phyloP scores from a whole-genome alignment of 2,113 vertebrate genomes.

The Paramisgurnus dabryanus region DNA sequence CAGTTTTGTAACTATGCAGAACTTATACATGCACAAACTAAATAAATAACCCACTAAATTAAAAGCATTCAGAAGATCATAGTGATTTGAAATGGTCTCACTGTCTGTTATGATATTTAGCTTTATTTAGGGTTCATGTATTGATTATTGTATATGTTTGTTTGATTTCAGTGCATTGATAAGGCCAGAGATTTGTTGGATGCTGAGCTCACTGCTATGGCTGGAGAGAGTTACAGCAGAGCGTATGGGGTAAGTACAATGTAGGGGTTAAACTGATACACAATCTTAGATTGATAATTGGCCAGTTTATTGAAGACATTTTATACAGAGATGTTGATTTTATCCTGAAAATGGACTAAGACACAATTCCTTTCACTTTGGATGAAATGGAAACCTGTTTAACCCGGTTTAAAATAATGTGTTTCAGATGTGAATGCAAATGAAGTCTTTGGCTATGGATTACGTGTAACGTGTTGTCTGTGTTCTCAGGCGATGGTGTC shows the following conservation, averaged over 20 bases:
- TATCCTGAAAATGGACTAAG: background rate
- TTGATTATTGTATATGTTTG: background rate
- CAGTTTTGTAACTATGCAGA: no score
- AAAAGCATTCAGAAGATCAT: no score
- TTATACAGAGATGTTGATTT: no score
- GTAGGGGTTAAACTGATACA: background rate
- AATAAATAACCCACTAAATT: no score
- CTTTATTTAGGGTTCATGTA: background rate
- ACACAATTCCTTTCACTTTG: background rate
- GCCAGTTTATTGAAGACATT: no score
- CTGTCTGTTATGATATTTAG: background rate
- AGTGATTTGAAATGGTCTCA: background rate
- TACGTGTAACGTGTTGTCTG: background rate
- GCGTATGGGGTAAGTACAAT: conserved; percentile 88
- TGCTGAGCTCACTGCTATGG: conserved; percentile 96
- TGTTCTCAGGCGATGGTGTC: conserved; percentile 92
- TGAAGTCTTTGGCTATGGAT: background rate
- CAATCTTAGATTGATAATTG: no score
- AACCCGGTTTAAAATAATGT: background rate
- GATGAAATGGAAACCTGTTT: background rate
- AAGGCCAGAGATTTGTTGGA: conserved; percentile 97
- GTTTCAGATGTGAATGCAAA: background rate
- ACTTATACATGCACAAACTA: no score
- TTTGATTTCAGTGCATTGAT: conserved; percentile 88
- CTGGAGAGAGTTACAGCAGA: conserved; percentile 97